phyloP scores from a whole-genome alignment of 1,140 invertebrate species.

The Pentalonia nigronervosa region DNA sequence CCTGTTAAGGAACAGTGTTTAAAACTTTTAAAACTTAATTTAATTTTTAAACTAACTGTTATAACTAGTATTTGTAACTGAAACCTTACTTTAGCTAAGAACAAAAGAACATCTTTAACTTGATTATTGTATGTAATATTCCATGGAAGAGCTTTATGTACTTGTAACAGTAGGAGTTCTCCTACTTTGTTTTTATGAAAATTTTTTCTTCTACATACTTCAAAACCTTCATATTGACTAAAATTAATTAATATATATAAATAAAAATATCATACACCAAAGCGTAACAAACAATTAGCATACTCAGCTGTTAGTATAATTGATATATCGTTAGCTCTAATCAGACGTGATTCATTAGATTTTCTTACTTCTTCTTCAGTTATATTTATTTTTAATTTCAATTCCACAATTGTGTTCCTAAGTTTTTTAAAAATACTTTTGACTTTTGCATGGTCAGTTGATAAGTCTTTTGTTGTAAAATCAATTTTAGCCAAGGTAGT shows the following conservation, averaged over 20 bases:
- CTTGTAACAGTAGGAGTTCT: neutral
- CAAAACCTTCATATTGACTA: neutral
- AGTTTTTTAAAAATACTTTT: neutral
- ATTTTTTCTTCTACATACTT: neutral
- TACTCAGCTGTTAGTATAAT: neutral
- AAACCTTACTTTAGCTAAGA: conserved; percentile 25
- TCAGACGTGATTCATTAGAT: neutral
- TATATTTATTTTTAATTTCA: neutral
- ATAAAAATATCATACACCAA: neutral
- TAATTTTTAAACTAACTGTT: neutral
- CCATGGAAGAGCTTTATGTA: neutral
- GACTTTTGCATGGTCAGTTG: too few relatives aligned
- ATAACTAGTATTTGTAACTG: neutral
- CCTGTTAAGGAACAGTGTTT: neutral
- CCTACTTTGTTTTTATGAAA: neutral
- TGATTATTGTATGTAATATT: neutral
- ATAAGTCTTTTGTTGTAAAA: neutral
- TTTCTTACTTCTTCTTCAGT: conserved; percentile 36
- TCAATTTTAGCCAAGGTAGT: neutral
- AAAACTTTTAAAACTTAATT: neutral
- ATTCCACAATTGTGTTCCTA: neutral
- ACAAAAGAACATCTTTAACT: neutral
- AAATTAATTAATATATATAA: neutral
- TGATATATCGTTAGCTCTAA: conserved; percentile 18
- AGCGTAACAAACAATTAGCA: neutral